Evolutionary conservation across 2,888 invertebrate genomes (phyloP).

Genomic region (Ennomos quercinarius): DNA sequence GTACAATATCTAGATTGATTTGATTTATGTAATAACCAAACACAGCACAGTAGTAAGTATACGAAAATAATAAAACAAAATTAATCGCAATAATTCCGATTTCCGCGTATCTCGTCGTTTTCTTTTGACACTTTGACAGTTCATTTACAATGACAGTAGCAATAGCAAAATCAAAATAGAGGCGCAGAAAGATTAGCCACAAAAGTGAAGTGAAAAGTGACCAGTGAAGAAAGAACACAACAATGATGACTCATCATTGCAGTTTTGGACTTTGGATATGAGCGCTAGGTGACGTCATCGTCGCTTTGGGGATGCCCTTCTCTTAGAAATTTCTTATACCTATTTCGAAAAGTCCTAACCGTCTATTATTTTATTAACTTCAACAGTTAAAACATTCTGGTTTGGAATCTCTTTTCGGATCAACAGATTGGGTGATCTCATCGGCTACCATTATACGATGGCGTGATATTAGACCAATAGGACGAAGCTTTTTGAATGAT

Average conservation of each 20-base stretch:
- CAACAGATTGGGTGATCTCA: constrained; percentile 77
- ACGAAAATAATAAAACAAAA: constrained; percentile 28
- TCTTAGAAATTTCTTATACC: constrained; percentile 64
- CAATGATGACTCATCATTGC: constrained; percentile 80
- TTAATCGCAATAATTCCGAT: constrained; percentile 22
- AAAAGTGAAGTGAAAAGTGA: constrained; percentile 54
- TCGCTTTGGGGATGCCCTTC: constrained; percentile 80
- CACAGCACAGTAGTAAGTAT: constrained; percentile 43
- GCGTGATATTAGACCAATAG: constrained; percentile 78
- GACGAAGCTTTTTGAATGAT: constrained; percentile 50
- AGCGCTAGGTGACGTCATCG: constrained; percentile 65
- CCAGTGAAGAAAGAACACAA: too few species aligned
- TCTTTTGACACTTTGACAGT: constrained; percentile 57
- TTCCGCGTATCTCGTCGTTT: constrained; percentile 49
- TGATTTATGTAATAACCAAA: constrained; percentile 68
- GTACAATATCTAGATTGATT: constrained; percentile 38
- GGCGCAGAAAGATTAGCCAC: constrained; percentile 58
- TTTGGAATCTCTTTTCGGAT: constrained; percentile 56
- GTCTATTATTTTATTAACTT: constrained; percentile 52
- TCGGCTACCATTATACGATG: constrained; percentile 59
- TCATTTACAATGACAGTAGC: constrained; percentile 60
- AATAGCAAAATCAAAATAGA: constrained; percentile 60
- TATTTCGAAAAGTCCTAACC: constrained; percentile 65
- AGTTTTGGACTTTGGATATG: constrained; percentile 54
- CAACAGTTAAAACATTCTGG: constrained; percentile 48